phyloP scores from a whole-genome alignment of 1,140 invertebrate species.

The Meloidogyne exigua region DNA sequence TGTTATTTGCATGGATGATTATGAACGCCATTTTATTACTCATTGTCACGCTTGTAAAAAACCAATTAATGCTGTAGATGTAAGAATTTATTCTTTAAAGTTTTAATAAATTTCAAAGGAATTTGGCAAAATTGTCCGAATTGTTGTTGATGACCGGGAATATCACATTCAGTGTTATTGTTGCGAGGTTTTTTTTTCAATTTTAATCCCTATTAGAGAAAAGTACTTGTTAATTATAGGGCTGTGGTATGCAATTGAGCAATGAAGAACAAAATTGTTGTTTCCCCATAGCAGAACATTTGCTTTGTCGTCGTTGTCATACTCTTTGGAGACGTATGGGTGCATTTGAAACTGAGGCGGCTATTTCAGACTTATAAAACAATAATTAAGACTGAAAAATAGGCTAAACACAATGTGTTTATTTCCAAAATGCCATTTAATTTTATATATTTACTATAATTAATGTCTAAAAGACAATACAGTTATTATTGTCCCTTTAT shows the following conservation, averaged over 20 bases:
- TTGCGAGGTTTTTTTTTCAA: not conserved
- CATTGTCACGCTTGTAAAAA: conserved; percentile 81
- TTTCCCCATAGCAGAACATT: not conserved
- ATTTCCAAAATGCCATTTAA: not conserved
- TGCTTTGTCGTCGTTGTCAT: not conserved
- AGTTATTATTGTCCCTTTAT: too few species aligned
- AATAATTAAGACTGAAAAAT: not conserved
- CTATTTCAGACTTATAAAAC: not conserved
- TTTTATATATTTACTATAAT: too few species aligned
- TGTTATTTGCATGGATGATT: conserved; percentile 97
- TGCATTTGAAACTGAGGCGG: not conserved
- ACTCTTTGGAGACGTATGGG: not conserved
- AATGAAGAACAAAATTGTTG: not conserved
- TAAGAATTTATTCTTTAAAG: not conserved
- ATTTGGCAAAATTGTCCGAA: conserved; percentile 5
- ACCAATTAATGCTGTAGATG: not conserved
- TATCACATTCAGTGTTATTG: conserved; percentile 8
- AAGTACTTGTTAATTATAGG: not conserved
- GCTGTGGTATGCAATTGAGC: not conserved
- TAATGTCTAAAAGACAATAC: too few species aligned
- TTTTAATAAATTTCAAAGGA: conserved; percentile 7
- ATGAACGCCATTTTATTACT: conserved; percentile 77
- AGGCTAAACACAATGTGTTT: not conserved
- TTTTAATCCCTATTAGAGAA: too few species aligned
- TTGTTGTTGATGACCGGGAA: not conserved